Conservation (phyloP, 2,113 vertebrate species). For the Hypanus sabinus region DNA sequence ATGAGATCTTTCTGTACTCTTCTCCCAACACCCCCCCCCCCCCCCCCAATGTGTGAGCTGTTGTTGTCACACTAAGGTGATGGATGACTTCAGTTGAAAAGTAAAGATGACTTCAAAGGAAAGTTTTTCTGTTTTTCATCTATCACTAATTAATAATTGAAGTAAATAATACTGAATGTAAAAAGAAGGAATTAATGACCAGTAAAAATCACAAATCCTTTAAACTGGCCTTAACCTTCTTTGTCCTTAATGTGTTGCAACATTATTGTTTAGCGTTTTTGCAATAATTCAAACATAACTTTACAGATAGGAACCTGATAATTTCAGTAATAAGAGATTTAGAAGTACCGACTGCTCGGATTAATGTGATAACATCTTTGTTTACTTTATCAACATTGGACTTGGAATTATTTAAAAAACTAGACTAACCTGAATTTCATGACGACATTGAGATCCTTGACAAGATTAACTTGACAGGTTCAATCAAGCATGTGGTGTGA, state of each 20-base stretch:
- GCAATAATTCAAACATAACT: conserved; percentile 35
- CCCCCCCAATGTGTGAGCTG: not conserved
- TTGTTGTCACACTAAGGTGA: not conserved
- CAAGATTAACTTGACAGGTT: conserved; percentile 34
- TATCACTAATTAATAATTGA: not conserved
- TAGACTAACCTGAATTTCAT: conserved; percentile 36
- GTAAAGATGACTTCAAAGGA: not conserved
- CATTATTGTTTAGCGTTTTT: conserved; percentile 34
- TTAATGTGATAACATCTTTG: conserved; percentile 36
- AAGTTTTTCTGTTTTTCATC: not conserved
- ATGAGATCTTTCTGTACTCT: no score
- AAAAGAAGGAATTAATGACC: not conserved
- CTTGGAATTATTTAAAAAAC: conserved; percentile 29
- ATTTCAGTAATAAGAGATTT: conserved; percentile 20
- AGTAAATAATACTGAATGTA: not conserved
- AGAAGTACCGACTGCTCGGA: not conserved
- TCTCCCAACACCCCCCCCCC: no score
- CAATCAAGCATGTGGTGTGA: conserved; percentile 28
- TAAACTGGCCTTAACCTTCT: conserved; percentile 14
- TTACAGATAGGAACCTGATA: conserved; percentile 35
- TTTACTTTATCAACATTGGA: conserved; percentile 36
- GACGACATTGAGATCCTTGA: conserved; percentile 34
- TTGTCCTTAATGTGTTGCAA: conserved; percentile 32
- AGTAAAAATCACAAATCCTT: not conserved
- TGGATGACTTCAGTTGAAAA: not conserved